These are phyloP conservation scores for Hyposoter didymator DNA, from an alignment of 2,888 invertebrate genomes.

Conservation along the genomic window DNA sequence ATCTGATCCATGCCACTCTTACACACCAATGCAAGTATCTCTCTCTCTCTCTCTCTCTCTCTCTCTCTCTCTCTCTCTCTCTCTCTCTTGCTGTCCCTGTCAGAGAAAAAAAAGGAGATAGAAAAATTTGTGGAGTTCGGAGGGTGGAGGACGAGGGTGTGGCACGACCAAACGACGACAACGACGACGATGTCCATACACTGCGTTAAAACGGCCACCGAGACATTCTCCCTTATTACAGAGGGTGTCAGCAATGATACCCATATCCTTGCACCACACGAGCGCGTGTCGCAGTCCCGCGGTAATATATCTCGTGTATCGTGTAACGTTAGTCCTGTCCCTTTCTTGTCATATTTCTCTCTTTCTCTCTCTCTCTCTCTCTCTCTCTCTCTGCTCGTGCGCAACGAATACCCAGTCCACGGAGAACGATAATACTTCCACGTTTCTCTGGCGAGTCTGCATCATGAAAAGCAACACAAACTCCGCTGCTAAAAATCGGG, in stretches of 20 bases:
- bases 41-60: constrained; percentile 31
- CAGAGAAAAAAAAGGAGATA: background rate
- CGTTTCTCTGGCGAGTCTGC: constrained; percentile 11
- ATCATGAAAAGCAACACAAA: constrained; percentile 10
- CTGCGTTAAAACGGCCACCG: constrained; percentile 46
- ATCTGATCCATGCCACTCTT: constrained; percentile 75
- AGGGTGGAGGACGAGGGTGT: constrained; percentile 53
- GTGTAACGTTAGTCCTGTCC: constrained; percentile 42
- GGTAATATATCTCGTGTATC: constrained; percentile 63
- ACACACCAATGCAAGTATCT: constrained; percentile 35
- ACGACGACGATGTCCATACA: constrained; percentile 42
- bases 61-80: constrained; percentile 2
- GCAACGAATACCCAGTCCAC: constrained; percentile 23
- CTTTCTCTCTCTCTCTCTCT: constrained; percentile 21
- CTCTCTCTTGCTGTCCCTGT: constrained; percentile 18
- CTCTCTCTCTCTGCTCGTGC: constrained; percentile 8
- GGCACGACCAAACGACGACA: constrained; percentile 33
- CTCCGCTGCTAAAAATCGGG: constrained; percentile 32
- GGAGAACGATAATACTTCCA: constrained; percentile 23
- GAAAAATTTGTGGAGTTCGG: constrained; percentile 19
- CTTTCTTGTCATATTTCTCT: constrained; percentile 8
- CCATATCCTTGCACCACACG: constrained; percentile 61
- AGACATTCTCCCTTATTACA: constrained; percentile 52
- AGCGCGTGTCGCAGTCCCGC: constrained; percentile 16
- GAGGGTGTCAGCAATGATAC: constrained; percentile 62